These are phyloP conservation scores for Muschampia plurimacula DNA, from an alignment of 2,888 invertebrate genomes.

Conservation along the genomic window DNA sequence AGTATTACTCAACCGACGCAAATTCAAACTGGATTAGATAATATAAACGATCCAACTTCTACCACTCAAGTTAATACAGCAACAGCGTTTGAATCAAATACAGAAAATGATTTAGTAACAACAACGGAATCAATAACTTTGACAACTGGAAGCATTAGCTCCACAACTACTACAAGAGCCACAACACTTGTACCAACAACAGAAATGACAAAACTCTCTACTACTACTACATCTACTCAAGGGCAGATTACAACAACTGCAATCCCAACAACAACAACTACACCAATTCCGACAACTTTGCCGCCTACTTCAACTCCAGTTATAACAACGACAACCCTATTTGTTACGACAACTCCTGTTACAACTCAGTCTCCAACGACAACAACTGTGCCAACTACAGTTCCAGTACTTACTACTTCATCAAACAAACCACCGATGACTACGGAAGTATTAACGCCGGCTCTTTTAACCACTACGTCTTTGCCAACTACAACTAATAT, in stretches of 20 bases:
- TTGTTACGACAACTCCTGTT: conserved; percentile 19
- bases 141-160: conserved; percentile 38
- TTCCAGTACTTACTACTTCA: conserved; percentile 44
- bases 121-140: conserved; percentile 47
- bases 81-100: conserved; percentile 49
- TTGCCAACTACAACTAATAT: conserved; percentile 57
- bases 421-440: conserved; percentile 50
- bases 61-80: conserved; percentile 50
- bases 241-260: conserved; percentile 51
- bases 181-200: conserved; percentile 46
- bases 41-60: conserved; percentile 54
- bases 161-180: conserved; percentile 47
- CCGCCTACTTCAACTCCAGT: conserved; percentile 51
- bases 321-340: conserved; percentile 46
- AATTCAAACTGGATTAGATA: conserved; percentile 56
- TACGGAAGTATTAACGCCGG: conserved; percentile 13
- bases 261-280: conserved; percentile 45
- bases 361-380: conserved; percentile 17
- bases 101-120: conserved; percentile 43
- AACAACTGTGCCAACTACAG: conserved; percentile 3
- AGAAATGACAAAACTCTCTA: conserved; percentile 45
- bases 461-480: conserved; percentile 31
- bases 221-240: conserved; percentile 48
- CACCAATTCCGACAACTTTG: conserved; percentile 42
- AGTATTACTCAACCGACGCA: conserved; percentile 67